A percentile compares a stretch with the other conserved stretches of the same genome.
Conservation (phyloP, 2,797 vertebrate genomes). For the Sebastes nivosus region DNA sequence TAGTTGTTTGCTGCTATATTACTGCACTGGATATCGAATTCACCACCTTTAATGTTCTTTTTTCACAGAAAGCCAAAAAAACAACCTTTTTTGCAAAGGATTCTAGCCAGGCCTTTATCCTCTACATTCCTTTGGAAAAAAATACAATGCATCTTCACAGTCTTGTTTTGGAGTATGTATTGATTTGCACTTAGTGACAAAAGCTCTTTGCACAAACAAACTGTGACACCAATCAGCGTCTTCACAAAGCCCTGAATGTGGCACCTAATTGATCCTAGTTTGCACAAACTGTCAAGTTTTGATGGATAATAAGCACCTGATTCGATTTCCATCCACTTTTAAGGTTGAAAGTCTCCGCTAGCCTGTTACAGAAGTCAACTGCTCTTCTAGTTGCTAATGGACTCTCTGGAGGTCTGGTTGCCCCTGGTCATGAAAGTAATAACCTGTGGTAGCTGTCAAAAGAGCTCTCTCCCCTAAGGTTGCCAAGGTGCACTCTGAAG, state of each 20-base stretch:
- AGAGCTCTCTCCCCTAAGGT: constrained; percentile 50
- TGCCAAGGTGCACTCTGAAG: constrained; percentile 44
- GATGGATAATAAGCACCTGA: constrained; percentile 42
- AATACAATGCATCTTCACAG: neutral
- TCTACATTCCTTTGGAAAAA: neutral
- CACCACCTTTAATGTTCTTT: no score
- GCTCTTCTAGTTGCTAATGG: constrained; percentile 74
- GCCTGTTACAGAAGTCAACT: constrained; percentile 56
- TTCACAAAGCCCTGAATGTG: constrained; percentile 17
- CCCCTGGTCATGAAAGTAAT: constrained; percentile 78
- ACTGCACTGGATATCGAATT: no score
- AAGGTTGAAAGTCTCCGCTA: constrained; percentile 40
- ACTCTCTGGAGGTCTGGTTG: constrained; percentile 67
- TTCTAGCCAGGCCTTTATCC: neutral
- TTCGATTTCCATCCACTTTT: constrained; percentile 27
- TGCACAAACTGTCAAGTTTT: constrained; percentile 37
- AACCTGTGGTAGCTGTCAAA: constrained; percentile 76
- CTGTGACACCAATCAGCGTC: constrained; percentile 36
- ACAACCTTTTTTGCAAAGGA: neutral
- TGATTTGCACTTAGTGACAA: constrained; percentile 41
- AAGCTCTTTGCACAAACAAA: constrained; percentile 15
- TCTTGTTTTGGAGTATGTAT: constrained; percentile 29
- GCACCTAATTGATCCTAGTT: constrained; percentile 45
- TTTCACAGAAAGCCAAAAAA: no score
- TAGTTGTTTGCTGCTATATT: no score